Conservation (phyloP, 2,888 invertebrate genomes). For the Xestia ashworthii region DNA sequence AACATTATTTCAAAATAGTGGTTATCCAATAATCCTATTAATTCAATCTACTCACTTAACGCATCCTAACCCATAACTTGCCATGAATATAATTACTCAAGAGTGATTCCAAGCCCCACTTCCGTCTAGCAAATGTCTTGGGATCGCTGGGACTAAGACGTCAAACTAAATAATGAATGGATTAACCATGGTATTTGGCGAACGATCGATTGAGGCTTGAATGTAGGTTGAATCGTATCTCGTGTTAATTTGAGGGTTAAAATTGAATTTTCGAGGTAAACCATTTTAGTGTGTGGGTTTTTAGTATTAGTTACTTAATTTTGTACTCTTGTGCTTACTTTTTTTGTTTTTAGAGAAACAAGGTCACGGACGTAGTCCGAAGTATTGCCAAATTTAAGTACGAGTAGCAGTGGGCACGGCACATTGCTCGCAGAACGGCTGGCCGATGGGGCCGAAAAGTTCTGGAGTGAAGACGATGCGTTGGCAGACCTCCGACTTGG, state of each 20-base stretch:
- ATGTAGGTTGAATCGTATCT: background rate
- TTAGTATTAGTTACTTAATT: background rate
- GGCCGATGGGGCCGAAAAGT: too few relatives aligned
- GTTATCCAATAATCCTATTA: background rate
- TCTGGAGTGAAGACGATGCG: too few relatives aligned
- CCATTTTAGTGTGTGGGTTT: background rate
- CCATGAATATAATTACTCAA: conserved; percentile 31
- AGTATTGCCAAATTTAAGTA: too few relatives aligned
- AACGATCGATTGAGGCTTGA: conserved; percentile 35
- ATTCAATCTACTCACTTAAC: background rate
- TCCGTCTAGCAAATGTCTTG: conserved; percentile 46
- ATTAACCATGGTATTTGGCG: conserved; percentile 35
- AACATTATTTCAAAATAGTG: background rate
- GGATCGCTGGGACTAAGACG: conserved; percentile 60
- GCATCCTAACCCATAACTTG: background rate
- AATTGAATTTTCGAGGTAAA: background rate
- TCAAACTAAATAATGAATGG: conserved; percentile 70
- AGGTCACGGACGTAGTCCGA: too few relatives aligned
- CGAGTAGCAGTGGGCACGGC: too few relatives aligned
- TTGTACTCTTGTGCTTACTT: background rate
- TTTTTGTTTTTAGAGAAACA: too few relatives aligned
- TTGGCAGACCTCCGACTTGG: too few relatives aligned
- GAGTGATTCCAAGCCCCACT: conserved; percentile 42
- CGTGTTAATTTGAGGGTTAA: background rate
- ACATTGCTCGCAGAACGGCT: too few relatives aligned